phyloP scores from a whole-genome alignment of 2,888 invertebrate genomes.

The Drosophila subsilvestris region DNA sequence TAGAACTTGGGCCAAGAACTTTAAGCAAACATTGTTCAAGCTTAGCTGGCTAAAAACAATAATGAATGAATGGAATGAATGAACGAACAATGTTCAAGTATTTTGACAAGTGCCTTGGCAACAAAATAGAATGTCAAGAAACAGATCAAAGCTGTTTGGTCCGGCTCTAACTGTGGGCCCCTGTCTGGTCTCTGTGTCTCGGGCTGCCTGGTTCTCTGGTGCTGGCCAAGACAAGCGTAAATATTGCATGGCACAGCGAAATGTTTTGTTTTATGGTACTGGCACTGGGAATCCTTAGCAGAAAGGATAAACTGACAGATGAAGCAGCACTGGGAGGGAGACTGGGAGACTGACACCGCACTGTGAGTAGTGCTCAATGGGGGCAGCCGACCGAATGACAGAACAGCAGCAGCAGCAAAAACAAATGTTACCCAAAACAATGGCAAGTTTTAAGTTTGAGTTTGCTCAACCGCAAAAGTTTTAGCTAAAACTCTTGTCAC shows the following conservation, averaged over 20 bases:
- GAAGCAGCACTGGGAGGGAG: background rate
- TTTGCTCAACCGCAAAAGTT: slow-evolving; percentile 15
- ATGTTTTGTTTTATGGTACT: slow-evolving; percentile 54
- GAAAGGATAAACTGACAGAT: background rate
- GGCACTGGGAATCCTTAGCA: background rate
- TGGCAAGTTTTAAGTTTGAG: slow-evolving; percentile 40
- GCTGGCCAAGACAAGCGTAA: slow-evolving; percentile 75
- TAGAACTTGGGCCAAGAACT: slow-evolving; percentile 8
- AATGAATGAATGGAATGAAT: slow-evolving; percentile 22
- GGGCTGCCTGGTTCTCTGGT: background rate
- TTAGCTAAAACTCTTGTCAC: background rate
- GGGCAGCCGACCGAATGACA: slow-evolving; percentile 65
- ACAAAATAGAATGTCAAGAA: slow-evolving; percentile 55
- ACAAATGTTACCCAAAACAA: slow-evolving; percentile 38
- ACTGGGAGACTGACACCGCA: slow-evolving; percentile 26
- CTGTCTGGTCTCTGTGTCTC: background rate
- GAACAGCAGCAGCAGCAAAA: slow-evolving; percentile 44
- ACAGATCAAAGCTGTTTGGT: slow-evolving; percentile 64
- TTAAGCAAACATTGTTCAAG: slow-evolving; percentile 53
- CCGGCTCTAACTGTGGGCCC: background rate
- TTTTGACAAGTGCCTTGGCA: slow-evolving; percentile 72
- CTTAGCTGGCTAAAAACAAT: slow-evolving; percentile 51
- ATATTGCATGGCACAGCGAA: slow-evolving; percentile 70
- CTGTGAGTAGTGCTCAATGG: slow-evolving; percentile 52
- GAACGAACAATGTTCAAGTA: slow-evolving; percentile 51